phyloP scores from a whole-genome alignment of 2,888 invertebrate genomes.

The Drosophila multiciliata region DNA sequence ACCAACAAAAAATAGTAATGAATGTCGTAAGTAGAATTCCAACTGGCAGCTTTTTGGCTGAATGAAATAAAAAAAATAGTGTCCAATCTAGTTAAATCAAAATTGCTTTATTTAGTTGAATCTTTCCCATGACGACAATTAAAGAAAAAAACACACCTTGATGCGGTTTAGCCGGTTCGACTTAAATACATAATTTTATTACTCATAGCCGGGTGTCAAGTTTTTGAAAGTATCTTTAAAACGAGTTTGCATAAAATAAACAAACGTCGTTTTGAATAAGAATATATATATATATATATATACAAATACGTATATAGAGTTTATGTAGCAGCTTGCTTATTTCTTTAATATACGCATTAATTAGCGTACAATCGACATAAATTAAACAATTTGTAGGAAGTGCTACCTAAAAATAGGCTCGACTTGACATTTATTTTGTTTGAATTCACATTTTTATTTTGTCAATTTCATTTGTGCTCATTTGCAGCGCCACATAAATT shows the following conservation, averaged over 20 bases:
- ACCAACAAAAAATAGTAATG: not conserved
- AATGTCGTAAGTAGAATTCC: not conserved
- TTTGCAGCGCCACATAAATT: slow-evolving; percentile 63
- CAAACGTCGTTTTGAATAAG: not conserved
- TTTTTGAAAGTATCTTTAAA: slow-evolving; percentile 3
- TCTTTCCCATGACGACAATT: slow-evolving; percentile 1
- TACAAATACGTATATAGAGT: not conserved
- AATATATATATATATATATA: not conserved
- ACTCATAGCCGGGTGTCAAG: slow-evolving; percentile 2
- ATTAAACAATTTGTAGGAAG: slow-evolving; percentile 26
- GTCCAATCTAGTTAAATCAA: not conserved
- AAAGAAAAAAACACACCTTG: not conserved
- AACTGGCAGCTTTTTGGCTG: not conserved
- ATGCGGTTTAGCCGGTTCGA: not conserved
- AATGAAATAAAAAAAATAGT: not conserved
- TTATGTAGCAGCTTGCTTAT: not conserved
- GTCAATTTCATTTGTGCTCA: slow-evolving; percentile 36
- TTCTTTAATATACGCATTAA: slow-evolving; percentile 12
- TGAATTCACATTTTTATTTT: slow-evolving; percentile 14
- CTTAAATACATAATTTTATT: not conserved
- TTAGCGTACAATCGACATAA: slow-evolving; percentile 39
- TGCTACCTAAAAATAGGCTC: slow-evolving; percentile 8
- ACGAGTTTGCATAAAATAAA: slow-evolving; percentile 9
- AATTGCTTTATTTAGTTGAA: not conserved
- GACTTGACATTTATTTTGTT: slow-evolving; percentile 10